Conservation (phyloP, 2,888 invertebrate species). For the Tiphia femorata region DNA sequence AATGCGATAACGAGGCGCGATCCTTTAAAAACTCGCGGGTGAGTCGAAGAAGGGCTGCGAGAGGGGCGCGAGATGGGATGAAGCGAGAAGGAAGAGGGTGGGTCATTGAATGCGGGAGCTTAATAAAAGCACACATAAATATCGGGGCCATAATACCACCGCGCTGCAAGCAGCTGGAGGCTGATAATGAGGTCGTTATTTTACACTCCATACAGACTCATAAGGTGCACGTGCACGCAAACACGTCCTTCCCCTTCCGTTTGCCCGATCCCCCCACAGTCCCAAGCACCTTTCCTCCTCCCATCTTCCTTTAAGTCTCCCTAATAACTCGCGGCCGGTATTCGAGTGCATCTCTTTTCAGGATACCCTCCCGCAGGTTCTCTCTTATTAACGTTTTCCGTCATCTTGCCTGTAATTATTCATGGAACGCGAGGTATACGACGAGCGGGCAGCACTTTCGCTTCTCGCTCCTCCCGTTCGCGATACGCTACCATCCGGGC, state of each 20-base stretch:
- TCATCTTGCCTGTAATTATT: no score
- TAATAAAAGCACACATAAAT: slow-evolving; percentile 60
- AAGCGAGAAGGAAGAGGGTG: slow-evolving; percentile 10
- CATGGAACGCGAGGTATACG: no score
- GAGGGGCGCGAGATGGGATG: slow-evolving; percentile 4
- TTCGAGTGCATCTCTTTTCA: slow-evolving; percentile 20
- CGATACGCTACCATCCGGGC: no score
- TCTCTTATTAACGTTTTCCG: no score
- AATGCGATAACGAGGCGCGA: slow-evolving; percentile 12
- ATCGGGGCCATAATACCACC: slow-evolving; percentile 51
- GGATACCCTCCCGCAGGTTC: no score
- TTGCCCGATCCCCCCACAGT: no score
- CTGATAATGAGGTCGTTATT: slow-evolving; percentile 63
- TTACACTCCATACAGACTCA: no score
- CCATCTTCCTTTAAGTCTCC: slow-evolving; percentile 25
- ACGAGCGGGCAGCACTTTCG: no score
- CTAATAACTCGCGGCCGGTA: slow-evolving; percentile 34
- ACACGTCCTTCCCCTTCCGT: no score
- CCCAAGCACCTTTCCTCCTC: slow-evolving; percentile 1
- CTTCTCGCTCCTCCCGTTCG: no score
- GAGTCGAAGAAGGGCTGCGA: slow-evolving; percentile 1
- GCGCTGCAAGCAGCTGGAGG: slow-evolving; percentile 49
- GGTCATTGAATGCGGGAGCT: slow-evolving; percentile 38
- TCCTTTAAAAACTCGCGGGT: slow-evolving; percentile 20
- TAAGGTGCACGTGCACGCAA: no score